Evolutionary conservation across 2,113 vertebrate genomes (phyloP).

Genomic region (Phasianus colchicus): DNA sequence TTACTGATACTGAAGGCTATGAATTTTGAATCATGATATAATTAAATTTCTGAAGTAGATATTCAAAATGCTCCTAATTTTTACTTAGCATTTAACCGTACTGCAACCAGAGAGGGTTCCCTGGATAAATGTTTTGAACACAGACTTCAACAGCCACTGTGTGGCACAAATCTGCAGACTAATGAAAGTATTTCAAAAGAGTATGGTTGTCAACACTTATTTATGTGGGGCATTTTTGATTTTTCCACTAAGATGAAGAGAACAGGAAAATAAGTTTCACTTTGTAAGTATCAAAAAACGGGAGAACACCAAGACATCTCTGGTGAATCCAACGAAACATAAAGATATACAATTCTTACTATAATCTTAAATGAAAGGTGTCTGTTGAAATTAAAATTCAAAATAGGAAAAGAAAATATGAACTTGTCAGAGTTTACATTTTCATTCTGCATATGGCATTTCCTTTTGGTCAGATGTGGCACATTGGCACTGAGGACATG

Average conservation of each 20-base stretch:
- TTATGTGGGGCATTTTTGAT: not conserved
- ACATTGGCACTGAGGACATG: too few relatives aligned
- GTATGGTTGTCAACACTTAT: not conserved
- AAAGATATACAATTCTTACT: not conserved
- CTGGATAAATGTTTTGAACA: not conserved
- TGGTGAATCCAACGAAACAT: not conserved
- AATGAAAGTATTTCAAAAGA: not conserved
- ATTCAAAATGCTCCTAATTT: conserved; percentile 57
- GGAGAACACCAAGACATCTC: not conserved
- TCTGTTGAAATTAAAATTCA: not conserved
- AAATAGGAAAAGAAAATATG: not conserved
- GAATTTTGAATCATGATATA: conserved; percentile 63
- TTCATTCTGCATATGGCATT: not conserved
- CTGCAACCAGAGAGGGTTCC: not conserved
- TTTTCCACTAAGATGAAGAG: not conserved
- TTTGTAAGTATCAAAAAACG: not conserved
- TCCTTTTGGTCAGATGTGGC: not conserved
- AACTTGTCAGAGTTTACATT: not conserved
- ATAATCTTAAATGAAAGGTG: not conserved
- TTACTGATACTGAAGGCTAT: conserved; percentile 63
- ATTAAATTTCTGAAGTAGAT: conserved; percentile 67
- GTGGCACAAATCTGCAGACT: not conserved
- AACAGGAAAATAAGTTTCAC: not conserved
- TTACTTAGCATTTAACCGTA: conserved; percentile 48
- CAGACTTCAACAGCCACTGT: not conserved